Percentiles rank a stretch among this genome's conserved stretches.
Evolutionary conservation across 2,888 invertebrate species (phyloP).

Genomic region (Hydriomena furcata): DNA sequence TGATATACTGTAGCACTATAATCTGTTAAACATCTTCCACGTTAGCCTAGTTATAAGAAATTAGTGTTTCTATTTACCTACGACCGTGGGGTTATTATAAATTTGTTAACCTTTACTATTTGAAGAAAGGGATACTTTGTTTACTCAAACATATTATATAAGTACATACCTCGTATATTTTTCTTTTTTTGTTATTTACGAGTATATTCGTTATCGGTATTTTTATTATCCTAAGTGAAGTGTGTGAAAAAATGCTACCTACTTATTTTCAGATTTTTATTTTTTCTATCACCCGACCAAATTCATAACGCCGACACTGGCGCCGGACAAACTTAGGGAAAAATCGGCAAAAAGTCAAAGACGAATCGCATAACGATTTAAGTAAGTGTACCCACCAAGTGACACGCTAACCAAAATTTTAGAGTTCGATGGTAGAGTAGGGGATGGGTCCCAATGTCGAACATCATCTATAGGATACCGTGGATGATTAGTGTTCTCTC

Average conservation of each 20-base stretch:
- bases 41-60: slow-evolving; percentile 76
- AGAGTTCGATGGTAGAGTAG: slow-evolving; percentile 77
- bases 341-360: slow-evolving; percentile 64
- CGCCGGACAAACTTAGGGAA: slow-evolving; percentile 70
- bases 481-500: slow-evolving; percentile 60
- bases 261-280: slow-evolving; percentile 83
- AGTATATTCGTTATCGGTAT: slow-evolving; percentile 60
- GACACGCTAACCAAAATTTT: slow-evolving; percentile 56
- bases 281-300: slow-evolving; percentile 80
- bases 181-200: slow-evolving; percentile 66
- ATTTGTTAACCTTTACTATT: slow-evolving; percentile 78
- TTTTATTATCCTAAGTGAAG: slow-evolving; percentile 67
- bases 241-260: slow-evolving; percentile 81
- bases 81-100: slow-evolving; percentile 67
- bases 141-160: slow-evolving; percentile 62
- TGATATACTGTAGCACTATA: slow-evolving; percentile 79
- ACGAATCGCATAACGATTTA: slow-evolving; percentile 57
- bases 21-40: slow-evolving; percentile 76
- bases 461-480: slow-evolving; percentile 61
- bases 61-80: slow-evolving; percentile 73
- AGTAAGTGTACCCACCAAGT: slow-evolving; percentile 74
- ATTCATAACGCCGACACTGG: slow-evolving; percentile 67
- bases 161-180: slow-evolving; percentile 63
- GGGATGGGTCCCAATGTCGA: slow-evolving; percentile 62
- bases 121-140: slow-evolving; percentile 71